Conservation (phyloP, 2,888 invertebrate genomes). For the Ptychoptera albimana region DNA sequence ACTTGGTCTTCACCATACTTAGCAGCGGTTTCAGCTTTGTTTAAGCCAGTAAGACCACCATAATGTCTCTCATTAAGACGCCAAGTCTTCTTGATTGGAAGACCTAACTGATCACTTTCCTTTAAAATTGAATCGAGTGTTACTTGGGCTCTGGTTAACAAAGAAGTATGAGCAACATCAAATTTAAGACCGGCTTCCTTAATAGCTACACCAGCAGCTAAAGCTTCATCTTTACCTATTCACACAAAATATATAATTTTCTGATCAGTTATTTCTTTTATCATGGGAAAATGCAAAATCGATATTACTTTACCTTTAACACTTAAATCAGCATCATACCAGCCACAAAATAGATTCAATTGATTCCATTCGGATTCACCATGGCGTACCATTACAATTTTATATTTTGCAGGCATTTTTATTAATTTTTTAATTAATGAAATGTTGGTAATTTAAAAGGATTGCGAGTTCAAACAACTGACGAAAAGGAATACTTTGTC, state of each 20-base stretch:
- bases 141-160: conserved; percentile 58
- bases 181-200: conserved; percentile 53
- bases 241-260: not conserved
- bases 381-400: conserved; percentile 54
- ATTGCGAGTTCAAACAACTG: no score
- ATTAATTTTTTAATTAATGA: conserved; percentile 4
- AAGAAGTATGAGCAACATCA: conserved; percentile 68
- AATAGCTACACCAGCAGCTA: conserved; percentile 50
- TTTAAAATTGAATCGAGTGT: conserved; percentile 52
- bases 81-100: conserved; percentile 62
- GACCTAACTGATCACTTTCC: conserved; percentile 46
- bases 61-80: conserved; percentile 77
- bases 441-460: not conserved
- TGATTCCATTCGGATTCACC: conserved; percentile 65
- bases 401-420: conserved; percentile 35
- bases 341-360: conserved; percentile 56
- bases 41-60: conserved; percentile 69
- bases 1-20: conserved; percentile 77
- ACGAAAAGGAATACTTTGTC: no score
- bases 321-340: conserved; percentile 54
- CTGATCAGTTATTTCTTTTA: no score
- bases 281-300: no score
- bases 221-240: conserved; percentile 24
- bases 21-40: conserved; percentile 70
- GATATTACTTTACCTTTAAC: conserved; percentile 37